Evolutionary conservation across 2,888 invertebrate species (phyloP), one percentile per base, ranked within the genome.

Genomic region (Tinea semifulvella): DNA sequence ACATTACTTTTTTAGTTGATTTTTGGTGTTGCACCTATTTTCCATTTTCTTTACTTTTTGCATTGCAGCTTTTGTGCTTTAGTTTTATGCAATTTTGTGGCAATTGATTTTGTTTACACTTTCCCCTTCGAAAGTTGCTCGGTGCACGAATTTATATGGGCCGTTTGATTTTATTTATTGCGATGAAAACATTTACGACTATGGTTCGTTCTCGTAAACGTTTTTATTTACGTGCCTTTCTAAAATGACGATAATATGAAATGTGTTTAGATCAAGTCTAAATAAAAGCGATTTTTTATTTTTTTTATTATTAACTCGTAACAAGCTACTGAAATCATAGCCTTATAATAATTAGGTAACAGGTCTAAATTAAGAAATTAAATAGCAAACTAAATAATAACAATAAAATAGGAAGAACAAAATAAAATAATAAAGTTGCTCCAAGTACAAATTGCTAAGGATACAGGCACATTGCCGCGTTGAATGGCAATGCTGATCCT

Each of bases 91-190:
- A 40, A 20, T 40, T 40, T 40, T 40, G 40, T 17, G 20, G 40
- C 22, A 22, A 40, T 40, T 40, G 20, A 40, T 22, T 40, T 22
- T 22, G 40, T 22, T 40, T 22, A 40, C 38, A 38, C 22, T 40
- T 20, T 22, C 40, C 40, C 40, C 13, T 13, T 20, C 8, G 40
- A 7, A 3, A 16, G 18, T 18, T 18, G 18, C 18, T 36, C 36
- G 8, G 31, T 13, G 10, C 2, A 16, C 2, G 18, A 16, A 7
- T 36, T 16, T 18, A 36, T 31, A 10, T 6, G 36, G 36, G 36
- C 7, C 7, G n/a, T n/a, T 18, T 36, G 18, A 18, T 35, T 35
- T 36, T 36, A 36, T 36, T 36, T 31, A 31, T 31, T 31, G 31
- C 13, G 5, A 31, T 31, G 31, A 31, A 31, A 31, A 31, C 31